phyloP scores from a whole-genome alignment of 1,140 invertebrate species.

The Lepidurus arcticus region DNA sequence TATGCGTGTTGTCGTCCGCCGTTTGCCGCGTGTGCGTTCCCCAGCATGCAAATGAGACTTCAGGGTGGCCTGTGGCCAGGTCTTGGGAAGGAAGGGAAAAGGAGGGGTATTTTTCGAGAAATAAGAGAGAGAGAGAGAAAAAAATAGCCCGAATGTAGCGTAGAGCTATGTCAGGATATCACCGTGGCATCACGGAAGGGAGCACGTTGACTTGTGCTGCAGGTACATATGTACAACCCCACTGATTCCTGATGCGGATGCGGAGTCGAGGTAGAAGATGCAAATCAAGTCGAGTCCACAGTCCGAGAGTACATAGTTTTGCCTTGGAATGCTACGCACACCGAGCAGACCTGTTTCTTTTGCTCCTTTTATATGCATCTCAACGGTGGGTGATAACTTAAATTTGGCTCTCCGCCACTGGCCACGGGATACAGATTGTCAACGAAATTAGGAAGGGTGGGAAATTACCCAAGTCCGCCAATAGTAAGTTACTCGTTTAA shows the following conservation, averaged over 20 bases:
- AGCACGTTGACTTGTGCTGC: conserved; percentile 15
- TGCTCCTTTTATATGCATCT: neutral
- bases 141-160: neutral
- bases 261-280: conserved; percentile 11
- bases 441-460: neutral
- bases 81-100: neutral
- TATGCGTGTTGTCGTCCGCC: conserved; percentile 2
- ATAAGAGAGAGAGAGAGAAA: neutral
- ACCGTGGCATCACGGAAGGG: conserved; percentile 1
- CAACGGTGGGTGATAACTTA: neutral
- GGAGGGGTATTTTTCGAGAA: conserved; percentile 16
- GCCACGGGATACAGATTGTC: neutral
- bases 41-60: conserved; percentile 15
- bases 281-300: neutral
- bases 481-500: neutral
- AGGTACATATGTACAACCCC: neutral
- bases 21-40: conserved; percentile 16
- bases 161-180: conserved; percentile 6
- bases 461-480: too few species aligned
- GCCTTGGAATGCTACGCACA: neutral
- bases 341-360: neutral
- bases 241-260: conserved; percentile 1
- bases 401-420: neutral
- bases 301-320: neutral
- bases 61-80: conserved; percentile 14